Base-by-base conservation (phyloP, 2,888 invertebrate species). In the Thymelicus lineola region DNA sequence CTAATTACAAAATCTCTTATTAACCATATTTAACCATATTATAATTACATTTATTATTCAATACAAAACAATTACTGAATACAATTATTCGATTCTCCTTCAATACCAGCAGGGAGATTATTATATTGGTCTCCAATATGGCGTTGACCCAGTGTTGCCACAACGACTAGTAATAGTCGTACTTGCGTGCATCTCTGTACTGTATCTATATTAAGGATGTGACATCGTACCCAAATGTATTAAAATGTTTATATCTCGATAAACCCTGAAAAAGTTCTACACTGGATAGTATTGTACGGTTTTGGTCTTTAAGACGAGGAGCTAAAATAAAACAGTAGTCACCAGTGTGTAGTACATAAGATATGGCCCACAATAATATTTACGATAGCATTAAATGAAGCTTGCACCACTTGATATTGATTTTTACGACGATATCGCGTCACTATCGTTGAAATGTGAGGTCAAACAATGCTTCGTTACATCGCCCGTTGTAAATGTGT, bases 321-420 rank as follows among this genome's bases (percentile, higher is more conserved):
- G n/a, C 59, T 48, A 48, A 60, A 48, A 50, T 42, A 64, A n/a
- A 7, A 58, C 9, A 38, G 15, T 14, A 36, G 38, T 7, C 42
- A 42, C 12, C 35, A 45, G n/a, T 17, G 15, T 36, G 9, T 15
- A 6, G 50, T 50, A 53, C 28, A 50, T 38, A n/a, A 10, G 48
- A 42, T 60, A 60, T 50, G 59, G 6, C 60, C 50, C 38, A 42
- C 55, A 66, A 66, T 60, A 60, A 66, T 60, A 50, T 66, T 66
- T 66, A 66, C 20, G 66, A 66, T 38, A 35, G 20, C 38, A 42
- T 50, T 35, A 65, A 58, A 57, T 66, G 53, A 65, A 58, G 58
- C 65, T 66, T 69, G 46, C 71, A 71, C 62, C 68, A 66, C 62
- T 59, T 59, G 70, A 73, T 72, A 74, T 66, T 42, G 50, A 66